phyloP scores from a whole-genome alignment of 2,888 invertebrate genomes.

The Polydrusus tereticollis region DNA sequence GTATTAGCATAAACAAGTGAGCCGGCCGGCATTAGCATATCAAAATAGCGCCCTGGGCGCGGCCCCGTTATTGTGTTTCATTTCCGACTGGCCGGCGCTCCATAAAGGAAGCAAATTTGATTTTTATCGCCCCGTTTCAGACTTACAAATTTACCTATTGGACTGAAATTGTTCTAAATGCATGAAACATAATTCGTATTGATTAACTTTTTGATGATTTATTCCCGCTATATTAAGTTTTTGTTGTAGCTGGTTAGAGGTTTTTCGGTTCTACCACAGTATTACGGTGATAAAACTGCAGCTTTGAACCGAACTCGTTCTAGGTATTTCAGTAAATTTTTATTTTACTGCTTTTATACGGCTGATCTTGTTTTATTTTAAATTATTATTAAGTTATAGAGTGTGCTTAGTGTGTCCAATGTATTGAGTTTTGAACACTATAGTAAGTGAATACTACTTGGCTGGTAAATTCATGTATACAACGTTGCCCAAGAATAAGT shows the following conservation, averaged over 20 bases:
- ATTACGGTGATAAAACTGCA: too few relatives aligned
- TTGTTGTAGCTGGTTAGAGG: not conserved
- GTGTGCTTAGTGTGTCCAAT: too few relatives aligned
- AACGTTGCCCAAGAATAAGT: too few relatives aligned
- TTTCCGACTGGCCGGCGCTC: slow-evolving; percentile 45
- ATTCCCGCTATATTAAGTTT: not conserved
- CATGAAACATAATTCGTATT: slow-evolving; percentile 25
- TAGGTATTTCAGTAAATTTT: too few relatives aligned
- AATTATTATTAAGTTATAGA: too few relatives aligned
- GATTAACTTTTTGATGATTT: slow-evolving; percentile 15
- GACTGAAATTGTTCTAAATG: slow-evolving; percentile 40
- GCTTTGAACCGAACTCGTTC: too few relatives aligned
- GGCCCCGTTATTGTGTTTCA: slow-evolving; percentile 49
- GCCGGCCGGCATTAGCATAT: slow-evolving; percentile 47
- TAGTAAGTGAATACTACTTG: too few relatives aligned
- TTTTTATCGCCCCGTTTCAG: slow-evolving; percentile 45
- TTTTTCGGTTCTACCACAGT: too few relatives aligned
- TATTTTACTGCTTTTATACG: too few relatives aligned
- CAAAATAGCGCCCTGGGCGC: slow-evolving; percentile 49
- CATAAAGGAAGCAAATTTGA: slow-evolving; percentile 50
- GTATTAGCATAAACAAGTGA: slow-evolving; percentile 51
- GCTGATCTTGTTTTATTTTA: too few relatives aligned
- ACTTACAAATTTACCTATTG: slow-evolving; percentile 44
- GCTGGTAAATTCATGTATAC: too few relatives aligned
- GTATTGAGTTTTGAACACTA: too few relatives aligned